phyloP scores from a whole-genome alignment of 2,113 vertebrate genomes.

The Corydoras sp. region DNA sequence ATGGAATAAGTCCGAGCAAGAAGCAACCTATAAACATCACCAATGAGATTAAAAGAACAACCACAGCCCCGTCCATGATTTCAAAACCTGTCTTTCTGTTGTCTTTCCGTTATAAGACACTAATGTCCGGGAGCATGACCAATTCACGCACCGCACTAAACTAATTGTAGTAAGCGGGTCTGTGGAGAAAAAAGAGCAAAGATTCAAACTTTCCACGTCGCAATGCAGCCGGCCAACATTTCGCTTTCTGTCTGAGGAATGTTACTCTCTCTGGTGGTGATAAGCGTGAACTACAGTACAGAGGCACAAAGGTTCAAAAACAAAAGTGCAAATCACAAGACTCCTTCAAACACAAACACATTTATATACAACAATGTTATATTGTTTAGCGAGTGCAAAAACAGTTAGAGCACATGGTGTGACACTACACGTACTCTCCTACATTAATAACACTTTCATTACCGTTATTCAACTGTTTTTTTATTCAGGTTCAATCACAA shows the following conservation, averaged over 20 bases:
- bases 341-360: neutral
- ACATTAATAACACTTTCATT: too few relatives aligned
- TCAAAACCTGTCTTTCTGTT: too few relatives aligned
- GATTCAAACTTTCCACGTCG: conserved; percentile 55
- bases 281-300: conserved; percentile 18
- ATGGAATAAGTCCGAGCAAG: conserved; percentile 66
- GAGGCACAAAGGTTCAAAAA: neutral
- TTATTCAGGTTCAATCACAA: too few relatives aligned
- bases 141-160: neutral
- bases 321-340: conserved; percentile 31
- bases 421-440: neutral
- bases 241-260: neutral
- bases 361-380: neutral
- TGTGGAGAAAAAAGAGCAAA: too few relatives aligned
- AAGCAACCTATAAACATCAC: conserved; percentile 73
- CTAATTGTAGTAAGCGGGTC: too few relatives aligned
- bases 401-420: neutral
- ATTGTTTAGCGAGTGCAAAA: neutral
- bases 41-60: conserved; percentile 62
- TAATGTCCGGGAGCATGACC: too few relatives aligned
- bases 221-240: neutral
- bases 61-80: conserved; percentile 66
- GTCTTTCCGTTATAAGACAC: too few relatives aligned
- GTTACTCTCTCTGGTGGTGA: neutral
- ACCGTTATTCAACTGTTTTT: too few relatives aligned